These are phyloP conservation scores for Anadara kagoshimensis DNA, from an alignment of 1,140 invertebrate genomes.

Conservation along the genomic window DNA sequence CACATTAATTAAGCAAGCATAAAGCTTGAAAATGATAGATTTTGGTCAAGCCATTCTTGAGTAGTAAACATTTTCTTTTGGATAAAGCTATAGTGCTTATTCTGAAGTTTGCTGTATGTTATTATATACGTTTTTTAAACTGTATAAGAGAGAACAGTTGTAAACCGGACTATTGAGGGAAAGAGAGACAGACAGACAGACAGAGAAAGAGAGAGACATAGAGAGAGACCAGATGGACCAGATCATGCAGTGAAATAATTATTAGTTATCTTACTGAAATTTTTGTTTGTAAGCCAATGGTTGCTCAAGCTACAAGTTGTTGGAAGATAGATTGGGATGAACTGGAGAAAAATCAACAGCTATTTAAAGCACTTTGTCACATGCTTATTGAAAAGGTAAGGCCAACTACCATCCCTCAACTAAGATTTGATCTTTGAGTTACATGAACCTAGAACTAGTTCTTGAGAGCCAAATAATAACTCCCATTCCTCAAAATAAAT, in stretches of 20 bases:
- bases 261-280: not conserved
- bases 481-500: not conserved
- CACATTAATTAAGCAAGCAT: no score
- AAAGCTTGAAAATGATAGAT: no score
- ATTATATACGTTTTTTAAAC: no score
- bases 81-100: not conserved
- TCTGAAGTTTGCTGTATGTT: no score
- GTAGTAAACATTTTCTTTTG: not conserved
- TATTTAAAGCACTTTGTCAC: constrained; percentile 59
- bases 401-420: not conserved
- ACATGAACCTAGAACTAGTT: not conserved
- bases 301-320: constrained; percentile 62
- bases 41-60: not conserved
- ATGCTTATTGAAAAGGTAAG: constrained; percentile 55
- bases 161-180: no score
- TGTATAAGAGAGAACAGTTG: no score
- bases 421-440: not conserved
- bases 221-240: no score
- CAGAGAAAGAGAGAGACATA: no score
- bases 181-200: no score
- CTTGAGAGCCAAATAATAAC: not conserved
- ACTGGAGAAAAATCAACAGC: constrained; percentile 65
- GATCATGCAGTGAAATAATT: no score
- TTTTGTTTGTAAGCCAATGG: constrained; percentile 57
- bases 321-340: constrained; percentile 72